Conservation (phyloP, 1,140 invertebrate genomes). For the Hestina assimilis region DNA sequence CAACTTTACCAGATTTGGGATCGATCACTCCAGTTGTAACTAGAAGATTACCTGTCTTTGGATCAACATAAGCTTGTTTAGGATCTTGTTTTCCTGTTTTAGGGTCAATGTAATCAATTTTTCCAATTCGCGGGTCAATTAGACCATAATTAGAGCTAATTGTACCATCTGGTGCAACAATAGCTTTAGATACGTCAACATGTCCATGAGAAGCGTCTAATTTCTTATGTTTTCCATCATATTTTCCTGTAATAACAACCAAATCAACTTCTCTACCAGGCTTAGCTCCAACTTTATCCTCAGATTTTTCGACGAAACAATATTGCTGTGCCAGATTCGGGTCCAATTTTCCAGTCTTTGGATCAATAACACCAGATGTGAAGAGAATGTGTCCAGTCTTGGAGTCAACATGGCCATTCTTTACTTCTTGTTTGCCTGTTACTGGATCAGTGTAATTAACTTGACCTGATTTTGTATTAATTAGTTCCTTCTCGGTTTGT, state of each 20-base stretch:
- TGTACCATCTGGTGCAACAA: conserved; percentile 76
- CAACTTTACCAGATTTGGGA: conserved; percentile 79
- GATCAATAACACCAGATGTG: conserved; percentile 77
- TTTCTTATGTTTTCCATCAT: conserved; percentile 80
- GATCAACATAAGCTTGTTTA: conserved; percentile 78
- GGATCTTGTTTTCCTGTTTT: conserved; percentile 79
- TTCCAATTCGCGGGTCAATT: conserved; percentile 77
- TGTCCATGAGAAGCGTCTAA: conserved; percentile 79
- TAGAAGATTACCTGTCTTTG: conserved; percentile 80
- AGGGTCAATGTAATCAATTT: conserved; percentile 78
- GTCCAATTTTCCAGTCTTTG: conserved; percentile 79
- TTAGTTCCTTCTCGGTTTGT: conserved; percentile 79
- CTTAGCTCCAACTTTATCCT: conserved; percentile 62
- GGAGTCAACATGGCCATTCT: conserved; percentile 78
- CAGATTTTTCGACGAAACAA: conserved; percentile 69
- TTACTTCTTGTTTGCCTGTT: conserved; percentile 78
- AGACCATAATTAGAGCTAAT: conserved; percentile 79
- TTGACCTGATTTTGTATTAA: conserved; percentile 79
- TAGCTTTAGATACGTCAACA: conserved; percentile 79
- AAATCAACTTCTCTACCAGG: conserved; percentile 75
- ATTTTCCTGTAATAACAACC: conserved; percentile 80
- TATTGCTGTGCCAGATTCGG: conserved; percentile 78
- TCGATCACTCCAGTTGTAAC: conserved; percentile 77
- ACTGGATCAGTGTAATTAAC: conserved; percentile 75
- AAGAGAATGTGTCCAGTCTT: conserved; percentile 79